A percentile compares a stretch with the other conserved stretches of the same genome.
Conservation (phyloP, 2,797 vertebrate genomes). For the Aselliscus stoliczkanus region DNA sequence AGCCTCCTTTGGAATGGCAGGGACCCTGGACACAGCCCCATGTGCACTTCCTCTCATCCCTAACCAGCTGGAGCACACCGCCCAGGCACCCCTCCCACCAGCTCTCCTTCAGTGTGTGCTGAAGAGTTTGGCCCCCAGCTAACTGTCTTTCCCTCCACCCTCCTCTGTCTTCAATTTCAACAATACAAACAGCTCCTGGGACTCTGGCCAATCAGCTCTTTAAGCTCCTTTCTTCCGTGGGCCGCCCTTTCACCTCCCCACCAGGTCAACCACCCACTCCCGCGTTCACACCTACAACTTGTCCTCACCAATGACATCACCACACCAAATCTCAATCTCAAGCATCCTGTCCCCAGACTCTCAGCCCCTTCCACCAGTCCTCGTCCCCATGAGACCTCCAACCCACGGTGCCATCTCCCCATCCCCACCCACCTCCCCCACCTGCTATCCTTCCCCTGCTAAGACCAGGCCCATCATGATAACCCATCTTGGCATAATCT, state of each 20-base stretch:
- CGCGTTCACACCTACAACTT: not conserved
- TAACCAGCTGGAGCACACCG: not conserved
- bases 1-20: not conserved
- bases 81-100: not conserved
- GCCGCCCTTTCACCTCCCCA: not conserved
- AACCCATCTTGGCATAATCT: accelerated
- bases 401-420: no score
- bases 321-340: not conserved
- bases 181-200: accelerated
- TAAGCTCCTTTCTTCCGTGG: not conserved
- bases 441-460: not conserved
- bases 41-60: not conserved
- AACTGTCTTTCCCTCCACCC: not conserved
- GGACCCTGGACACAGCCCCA: no score
- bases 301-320: not conserved
- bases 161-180: not conserved
- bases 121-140: accelerated
- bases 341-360: not conserved
- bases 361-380: not conserved
- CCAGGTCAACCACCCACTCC: not conserved
- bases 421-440: not conserved
- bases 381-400: accelerated
- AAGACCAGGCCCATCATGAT: not conserved
- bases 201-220: not conserved
- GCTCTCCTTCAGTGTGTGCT: accelerated